Evolutionary conservation across 2,797 vertebrate genomes (phyloP).

Genomic region (Sciurus vulgaris): DNA sequence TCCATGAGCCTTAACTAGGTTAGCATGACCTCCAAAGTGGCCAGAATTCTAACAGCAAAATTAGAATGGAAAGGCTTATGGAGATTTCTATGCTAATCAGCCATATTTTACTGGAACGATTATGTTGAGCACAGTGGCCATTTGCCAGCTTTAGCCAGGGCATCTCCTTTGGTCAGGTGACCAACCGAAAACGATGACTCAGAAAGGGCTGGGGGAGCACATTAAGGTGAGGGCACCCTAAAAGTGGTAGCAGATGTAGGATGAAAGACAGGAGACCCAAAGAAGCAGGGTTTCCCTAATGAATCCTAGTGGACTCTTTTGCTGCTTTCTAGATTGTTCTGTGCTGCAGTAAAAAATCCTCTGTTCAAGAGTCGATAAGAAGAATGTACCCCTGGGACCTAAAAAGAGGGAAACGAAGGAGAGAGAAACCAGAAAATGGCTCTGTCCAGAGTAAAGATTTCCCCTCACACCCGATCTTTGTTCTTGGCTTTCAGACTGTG

Average conservation of each 20-base stretch:
- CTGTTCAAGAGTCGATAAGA: not conserved
- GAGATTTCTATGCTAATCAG: constrained; percentile 86
- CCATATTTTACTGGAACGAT: constrained; percentile 82
- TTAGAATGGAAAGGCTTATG: constrained; percentile 85
- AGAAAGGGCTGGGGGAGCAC: constrained; percentile 21
- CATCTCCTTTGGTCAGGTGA: constrained; percentile 73
- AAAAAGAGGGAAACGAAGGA: not conserved
- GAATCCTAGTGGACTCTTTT: not conserved
- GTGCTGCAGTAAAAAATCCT: constrained; percentile 38
- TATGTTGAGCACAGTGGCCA: constrained; percentile 83
- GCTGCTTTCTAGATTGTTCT: not conserved
- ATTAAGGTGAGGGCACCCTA: not conserved
- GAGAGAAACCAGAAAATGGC: not conserved
- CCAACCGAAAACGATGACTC: constrained; percentile 82
- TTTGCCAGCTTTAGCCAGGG: constrained; percentile 77
- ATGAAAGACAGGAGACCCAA: not conserved
- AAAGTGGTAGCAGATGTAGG: not conserved
- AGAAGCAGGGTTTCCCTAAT: not conserved
- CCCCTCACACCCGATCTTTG: not conserved
- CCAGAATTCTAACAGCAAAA: constrained; percentile 83
- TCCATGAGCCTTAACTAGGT: constrained; percentile 86
- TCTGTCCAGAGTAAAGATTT: not conserved
- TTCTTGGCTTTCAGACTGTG: not conserved
- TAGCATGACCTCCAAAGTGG: constrained; percentile 83
- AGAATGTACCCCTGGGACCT: not conserved